phyloP scores from a whole-genome alignment of 1,140 invertebrate genomes.

The Druon quercuslanigerum region DNA sequence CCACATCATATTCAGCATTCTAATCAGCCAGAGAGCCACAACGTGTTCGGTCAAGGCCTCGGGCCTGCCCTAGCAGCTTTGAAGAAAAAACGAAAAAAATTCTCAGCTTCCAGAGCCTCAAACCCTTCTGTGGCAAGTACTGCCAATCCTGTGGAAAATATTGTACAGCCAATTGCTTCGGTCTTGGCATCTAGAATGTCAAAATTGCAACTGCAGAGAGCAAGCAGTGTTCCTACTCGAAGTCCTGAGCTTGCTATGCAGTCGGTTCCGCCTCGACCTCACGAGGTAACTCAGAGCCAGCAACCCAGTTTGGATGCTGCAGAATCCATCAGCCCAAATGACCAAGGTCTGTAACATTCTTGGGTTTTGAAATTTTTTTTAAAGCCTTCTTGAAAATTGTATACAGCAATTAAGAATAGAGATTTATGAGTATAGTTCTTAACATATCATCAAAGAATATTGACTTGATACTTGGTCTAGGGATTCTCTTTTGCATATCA shows the following conservation, averaged over 20 bases:
- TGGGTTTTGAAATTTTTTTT: conserved; percentile 41
- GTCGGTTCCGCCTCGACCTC: conserved; percentile 62
- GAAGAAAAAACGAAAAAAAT: conserved; percentile 86
- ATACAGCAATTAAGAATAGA: background rate
- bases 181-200: conserved; percentile 54
- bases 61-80: conserved; percentile 80
- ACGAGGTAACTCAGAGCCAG: conserved; percentile 76
- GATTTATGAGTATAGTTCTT: background rate
- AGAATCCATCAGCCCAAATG: conserved; percentile 65
- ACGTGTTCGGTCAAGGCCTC: conserved; percentile 61
- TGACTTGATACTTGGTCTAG: no score
- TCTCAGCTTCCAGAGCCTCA: conserved; percentile 84
- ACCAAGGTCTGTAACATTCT: conserved; percentile 59
- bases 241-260: conserved; percentile 72
- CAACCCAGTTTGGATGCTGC: conserved; percentile 72
- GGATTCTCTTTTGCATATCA: no score
- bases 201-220: conserved; percentile 76
- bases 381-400: background rate
- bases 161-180: conserved; percentile 49
- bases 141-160: conserved; percentile 62
- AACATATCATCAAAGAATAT: no score
- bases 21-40: conserved; percentile 63
- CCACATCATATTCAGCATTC: conserved; percentile 47
- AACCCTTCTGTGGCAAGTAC: conserved; percentile 75
- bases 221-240: conserved; percentile 79